Evolutionary conservation across 1,140 invertebrate genomes (phyloP), one percentile per base, ranked within the genome.

Genomic region (Ridgeia piscesae): DNA sequence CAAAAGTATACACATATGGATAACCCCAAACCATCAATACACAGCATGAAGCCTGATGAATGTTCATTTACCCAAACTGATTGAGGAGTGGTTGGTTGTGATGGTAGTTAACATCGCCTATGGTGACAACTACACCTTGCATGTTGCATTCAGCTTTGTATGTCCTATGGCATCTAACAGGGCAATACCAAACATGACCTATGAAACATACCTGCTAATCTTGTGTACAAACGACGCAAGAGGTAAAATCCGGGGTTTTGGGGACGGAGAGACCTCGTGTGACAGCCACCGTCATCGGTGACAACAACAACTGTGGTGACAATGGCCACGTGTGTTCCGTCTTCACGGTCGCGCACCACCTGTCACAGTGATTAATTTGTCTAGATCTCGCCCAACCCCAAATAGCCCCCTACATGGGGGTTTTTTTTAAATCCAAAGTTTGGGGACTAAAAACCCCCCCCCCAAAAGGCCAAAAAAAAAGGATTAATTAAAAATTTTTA

Each of bases 161-260:
- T 77, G 58, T 77, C 58, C 58, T 27, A 27, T 77, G 27, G 58
- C 58, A 14, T 42, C 42, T 42, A 77, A 77, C 17, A 21, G 58
- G 58, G 58, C 27, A 77, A 77, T 21, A 77, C 58, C 27, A 77
- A 77, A 77, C 58, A 77, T 0, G 58, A 77, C 58, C 58, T 77
- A 77, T 77, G 58, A 31, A 77, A 77, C 58, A 77, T 77, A 77
- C 58, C 58, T 77, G 58, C 58, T 77, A 77, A 77, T 77, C 58
- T 77, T 77, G 58, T 77, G 58, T 77, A 77, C 17, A 77, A 77
- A 77, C 27, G 58, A 0, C 58, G 2, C 58, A 77, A 77, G 11
- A 17, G 58, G 11, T 77, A 21, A 21, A 77, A 77, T 77, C 58
- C 58, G 27, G 17, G 11, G 58, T 77, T n/a, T n/a, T n/a, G n/a